phyloP scores from a whole-genome alignment of 2,113 vertebrate species.

The Seriola quinqueradiata region DNA sequence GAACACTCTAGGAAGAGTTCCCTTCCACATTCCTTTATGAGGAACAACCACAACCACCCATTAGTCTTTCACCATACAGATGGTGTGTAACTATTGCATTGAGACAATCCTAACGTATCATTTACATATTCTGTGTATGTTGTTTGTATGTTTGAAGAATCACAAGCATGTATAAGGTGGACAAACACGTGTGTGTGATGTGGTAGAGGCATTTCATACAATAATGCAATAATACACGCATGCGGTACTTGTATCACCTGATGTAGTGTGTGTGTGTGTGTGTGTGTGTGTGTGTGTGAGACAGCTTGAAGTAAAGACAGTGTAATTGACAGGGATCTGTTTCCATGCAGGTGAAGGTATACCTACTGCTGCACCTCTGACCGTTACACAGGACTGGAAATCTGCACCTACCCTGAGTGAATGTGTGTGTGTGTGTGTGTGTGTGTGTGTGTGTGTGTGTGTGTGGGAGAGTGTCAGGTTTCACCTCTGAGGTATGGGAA shows the following conservation, averaged over 20 bases:
- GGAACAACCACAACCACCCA: neutral
- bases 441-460: neutral
- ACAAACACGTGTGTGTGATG: neutral
- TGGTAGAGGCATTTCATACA: too few relatives aligned
- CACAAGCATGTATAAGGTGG: too few relatives aligned
- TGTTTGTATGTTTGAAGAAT: too few relatives aligned
- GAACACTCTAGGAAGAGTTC: neutral
- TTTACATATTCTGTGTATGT: too few relatives aligned
- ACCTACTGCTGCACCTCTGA: constrained; percentile 11
- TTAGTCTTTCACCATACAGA: neutral
- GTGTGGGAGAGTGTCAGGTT: neutral
- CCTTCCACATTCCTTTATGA: neutral
- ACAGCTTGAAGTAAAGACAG: constrained; percentile 7
- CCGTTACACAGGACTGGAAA: constrained; percentile 1
- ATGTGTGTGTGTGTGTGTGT: neutral
- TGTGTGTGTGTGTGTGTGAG: neutral
- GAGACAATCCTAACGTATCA: neutral
- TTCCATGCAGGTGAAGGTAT: constrained; percentile 22
- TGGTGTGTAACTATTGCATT: neutral
- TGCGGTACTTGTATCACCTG: too few relatives aligned
- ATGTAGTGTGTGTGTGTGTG: too few relatives aligned
- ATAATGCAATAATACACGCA: too few relatives aligned
- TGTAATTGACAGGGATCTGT: constrained; percentile 18
- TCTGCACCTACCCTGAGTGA: neutral
- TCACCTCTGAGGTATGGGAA: constrained; percentile 27